A percentile compares a stretch with the other conserved stretches of the same genome.
These are phyloP conservation scores for Synergus itoensis DNA, from an alignment of 2,888 invertebrate genomes.

Conservation along the genomic window DNA sequence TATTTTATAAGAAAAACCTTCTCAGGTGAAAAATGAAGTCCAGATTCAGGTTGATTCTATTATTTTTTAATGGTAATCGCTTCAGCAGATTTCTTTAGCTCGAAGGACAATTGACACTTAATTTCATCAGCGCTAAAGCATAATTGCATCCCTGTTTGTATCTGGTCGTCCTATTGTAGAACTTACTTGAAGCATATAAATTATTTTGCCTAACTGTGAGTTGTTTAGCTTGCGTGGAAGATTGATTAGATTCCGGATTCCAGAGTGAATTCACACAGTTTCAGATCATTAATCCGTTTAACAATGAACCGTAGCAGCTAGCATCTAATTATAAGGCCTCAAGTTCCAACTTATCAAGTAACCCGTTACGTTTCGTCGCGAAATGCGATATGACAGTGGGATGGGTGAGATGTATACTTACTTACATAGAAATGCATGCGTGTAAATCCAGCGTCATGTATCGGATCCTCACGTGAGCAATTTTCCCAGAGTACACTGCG, in stretches of 20 bases:
- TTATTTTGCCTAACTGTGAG: no score
- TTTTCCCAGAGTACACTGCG: constrained; percentile 61
- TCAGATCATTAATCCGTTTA: not conserved
- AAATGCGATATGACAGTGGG: constrained; percentile 47
- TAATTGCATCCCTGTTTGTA: no score
- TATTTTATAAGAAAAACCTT: no score
- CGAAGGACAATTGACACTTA: no score
- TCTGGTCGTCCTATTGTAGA: no score
- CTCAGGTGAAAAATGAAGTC: no score
- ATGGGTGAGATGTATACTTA: not conserved
- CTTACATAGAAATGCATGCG: not conserved
- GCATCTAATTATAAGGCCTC: not conserved
- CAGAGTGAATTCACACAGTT: not conserved
- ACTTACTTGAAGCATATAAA: no score
- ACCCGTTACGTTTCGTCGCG: constrained; percentile 53
- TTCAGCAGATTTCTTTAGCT: no score
- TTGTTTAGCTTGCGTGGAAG: no score
- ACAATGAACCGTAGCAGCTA: not conserved
- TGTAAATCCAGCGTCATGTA: constrained; percentile 4
- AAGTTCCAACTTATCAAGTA: constrained; percentile 47
- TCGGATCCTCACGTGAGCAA: constrained; percentile 46
- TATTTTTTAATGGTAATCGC: no score
- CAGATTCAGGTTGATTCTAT: no score
- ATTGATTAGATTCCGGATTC: not conserved
- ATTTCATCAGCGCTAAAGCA: no score